phyloP scores from a whole-genome alignment of 2,888 invertebrate species.

The Thecocarcelia acutangulata region DNA sequence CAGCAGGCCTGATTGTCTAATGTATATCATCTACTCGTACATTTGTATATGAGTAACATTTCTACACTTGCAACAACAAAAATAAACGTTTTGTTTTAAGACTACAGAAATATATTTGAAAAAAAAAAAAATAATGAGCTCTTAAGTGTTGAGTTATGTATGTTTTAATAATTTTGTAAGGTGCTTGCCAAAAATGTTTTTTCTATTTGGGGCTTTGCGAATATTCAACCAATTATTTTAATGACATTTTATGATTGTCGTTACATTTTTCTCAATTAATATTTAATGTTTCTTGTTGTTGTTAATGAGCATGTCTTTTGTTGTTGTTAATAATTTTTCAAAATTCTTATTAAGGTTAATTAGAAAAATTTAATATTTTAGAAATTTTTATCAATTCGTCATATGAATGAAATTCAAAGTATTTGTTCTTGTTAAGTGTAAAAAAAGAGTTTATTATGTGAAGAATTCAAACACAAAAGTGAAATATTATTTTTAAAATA shows the following conservation, averaged over 20 bases:
- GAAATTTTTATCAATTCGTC: too few species aligned
- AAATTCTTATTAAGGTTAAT: constrained; percentile 28
- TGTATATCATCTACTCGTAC: too few species aligned
- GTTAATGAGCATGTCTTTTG: not conserved
- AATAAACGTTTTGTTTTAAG: constrained; percentile 2
- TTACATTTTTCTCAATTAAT: constrained; percentile 60
- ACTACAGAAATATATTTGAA: not conserved
- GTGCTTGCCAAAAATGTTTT: constrained; percentile 52
- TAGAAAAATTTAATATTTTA: constrained; percentile 9
- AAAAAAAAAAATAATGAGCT: constrained; percentile 65
- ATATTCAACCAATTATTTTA: constrained; percentile 64
- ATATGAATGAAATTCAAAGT: too few species aligned
- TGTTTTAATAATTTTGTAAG: constrained; percentile 63
- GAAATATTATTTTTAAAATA: too few species aligned
- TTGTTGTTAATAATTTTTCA: not conserved
- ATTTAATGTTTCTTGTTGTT: constrained; percentile 24
- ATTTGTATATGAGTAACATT: not conserved
- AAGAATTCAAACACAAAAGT: too few species aligned
- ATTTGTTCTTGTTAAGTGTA: too few species aligned
- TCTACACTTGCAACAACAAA: constrained; percentile 18
- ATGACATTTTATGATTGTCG: constrained; percentile 58
- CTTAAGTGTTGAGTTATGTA: constrained; percentile 70
- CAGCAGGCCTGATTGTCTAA: not conserved
- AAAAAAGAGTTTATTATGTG: too few species aligned
- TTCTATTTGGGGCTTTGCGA: not conserved